Base-by-base conservation (phyloP, 2,797 vertebrate genomes). In the Neosilurus mollespiculum region DNA sequence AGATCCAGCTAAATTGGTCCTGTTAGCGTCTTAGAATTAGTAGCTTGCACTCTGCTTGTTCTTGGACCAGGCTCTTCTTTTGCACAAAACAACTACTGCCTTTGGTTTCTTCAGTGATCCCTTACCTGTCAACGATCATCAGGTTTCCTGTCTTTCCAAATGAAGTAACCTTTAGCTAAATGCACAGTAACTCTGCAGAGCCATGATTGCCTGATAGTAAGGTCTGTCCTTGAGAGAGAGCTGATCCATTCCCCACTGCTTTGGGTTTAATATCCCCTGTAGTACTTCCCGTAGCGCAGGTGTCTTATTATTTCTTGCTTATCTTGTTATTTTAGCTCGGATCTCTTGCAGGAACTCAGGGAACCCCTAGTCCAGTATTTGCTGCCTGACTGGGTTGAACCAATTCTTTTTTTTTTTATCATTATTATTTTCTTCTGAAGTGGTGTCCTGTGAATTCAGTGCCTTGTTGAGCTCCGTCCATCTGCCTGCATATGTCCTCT, bases 211-310 rank as follows among this genome's bases (percentile, higher is more conserved):
- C 53, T 56, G 64, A 72, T 77, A 64, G 62, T 81, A 43, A 70
- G 53, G 64, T 16, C 82, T 53, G 10, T 76, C 53, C 83, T 80
- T 8, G 0, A 53, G 54, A 65, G 78, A 65, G 78, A 81, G 22
- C 53, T 1, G 78, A 84, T 83, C 80, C 78, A 88, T 82, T 89
- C 91, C 86, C 86, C 34, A 64, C 90, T 90, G 90, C 89, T 92
- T 93, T 91, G 92, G 86, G 90, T 88, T 87, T 92, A 92, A 93
- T 92, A 92, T 90, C 83, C 85, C 56, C 51, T 64, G 86, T 92
- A 93, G 92, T 90, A 89, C 88, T 83, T 62, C 80, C 84, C 65
- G 43, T 67, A 58, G 78, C 78, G 56, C 72, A 49, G 83, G 88
- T 89, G 86, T 69, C 65, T n/a, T 72, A 59, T 79, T 73, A 82